Evolutionary conservation across 1,140 invertebrate genomes (phyloP), one percentile per base, ranked within the genome.

Genomic region (Drosophila chauvacae): DNA sequence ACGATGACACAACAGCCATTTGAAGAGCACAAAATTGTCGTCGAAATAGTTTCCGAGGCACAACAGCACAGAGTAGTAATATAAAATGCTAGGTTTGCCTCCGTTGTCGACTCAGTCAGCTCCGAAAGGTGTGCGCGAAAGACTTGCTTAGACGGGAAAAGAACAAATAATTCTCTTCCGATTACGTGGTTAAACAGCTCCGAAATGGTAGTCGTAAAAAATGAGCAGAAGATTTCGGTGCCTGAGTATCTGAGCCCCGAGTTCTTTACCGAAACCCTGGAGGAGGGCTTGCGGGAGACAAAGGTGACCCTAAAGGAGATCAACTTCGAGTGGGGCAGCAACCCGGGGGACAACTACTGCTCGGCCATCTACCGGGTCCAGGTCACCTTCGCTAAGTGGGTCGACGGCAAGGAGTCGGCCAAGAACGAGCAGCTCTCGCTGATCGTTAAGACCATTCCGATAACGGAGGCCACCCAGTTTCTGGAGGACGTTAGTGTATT

Each of bases 391-490:
- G 51, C 70, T 2, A 75, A 48, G 18, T 90, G 70, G 64, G 16
- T n/a, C 4, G 58, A 78, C 9, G 77, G 69, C 20, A 70, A 68
- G 14, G 71, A 74, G 33, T 59, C 47, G 2, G 4, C 20, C 1
- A 55, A 51, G 6, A 56, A 41, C 7, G 85, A 92, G 28, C 20
- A 80, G 20, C 41, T 81, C 0, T 92, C 85, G 7, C 41, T 92
- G 11, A 92, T 92, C 51, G 81, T 92, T 2, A 92, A 92, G 51
- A 92, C 82, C 2, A 92, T 92, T 59, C 91, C 91, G 3, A 85
- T 92, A 7, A 74, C 77, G 4, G 55, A 84, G 44, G 82, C 81
- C 1, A 87, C 85, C 10, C 72, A 72, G 51, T 92, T 92, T 14
- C 60, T 92, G 3, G 91, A 92, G 35, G 88, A 92, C 72, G 77